Percentiles rank a stretch among this genome's conserved stretches.
phyloP scores from a whole-genome alignment of 2,797 vertebrate species.

The Mareca penelope region DNA sequence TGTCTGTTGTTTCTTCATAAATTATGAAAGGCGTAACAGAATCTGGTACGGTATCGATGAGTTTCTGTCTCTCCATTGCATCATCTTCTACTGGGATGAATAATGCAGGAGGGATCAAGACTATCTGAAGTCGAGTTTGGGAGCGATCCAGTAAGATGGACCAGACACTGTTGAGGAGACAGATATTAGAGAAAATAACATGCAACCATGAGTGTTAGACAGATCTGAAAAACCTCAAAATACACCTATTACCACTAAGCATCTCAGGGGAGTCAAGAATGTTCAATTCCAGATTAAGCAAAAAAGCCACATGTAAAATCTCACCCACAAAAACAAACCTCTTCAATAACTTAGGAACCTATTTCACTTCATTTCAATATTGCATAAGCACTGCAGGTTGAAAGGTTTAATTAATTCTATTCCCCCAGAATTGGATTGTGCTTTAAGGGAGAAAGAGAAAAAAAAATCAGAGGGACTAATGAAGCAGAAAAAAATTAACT shows the following conservation, averaged over 20 bases:
- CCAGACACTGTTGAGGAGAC: constrained; percentile 78
- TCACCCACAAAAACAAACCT: constrained; percentile 40
- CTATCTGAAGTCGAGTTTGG: constrained; percentile 85
- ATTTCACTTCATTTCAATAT: constrained; percentile 46
- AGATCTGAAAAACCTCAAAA: constrained; percentile 4
- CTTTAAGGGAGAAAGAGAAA: constrained; percentile 36
- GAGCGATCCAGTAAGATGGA: constrained; percentile 83
- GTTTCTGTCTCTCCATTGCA: constrained; percentile 80
- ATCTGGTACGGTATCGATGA: constrained; percentile 79
- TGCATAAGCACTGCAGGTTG: constrained; percentile 56
- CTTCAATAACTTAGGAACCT: neutral
- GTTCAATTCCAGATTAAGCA: constrained; percentile 7
- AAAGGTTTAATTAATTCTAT: constrained; percentile 57
- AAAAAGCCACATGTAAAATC: constrained; percentile 27
- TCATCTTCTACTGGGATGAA: constrained; percentile 83
- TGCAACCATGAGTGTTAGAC: neutral
- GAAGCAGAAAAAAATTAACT: neutral
- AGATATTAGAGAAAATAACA: constrained; percentile 57
- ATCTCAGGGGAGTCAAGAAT: neutral
- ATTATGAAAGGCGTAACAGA: constrained; percentile 81
- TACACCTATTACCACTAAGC: neutral
- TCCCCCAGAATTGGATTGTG: constrained; percentile 15
- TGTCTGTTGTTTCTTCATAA: constrained; percentile 84
- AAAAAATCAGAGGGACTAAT: constrained; percentile 33
- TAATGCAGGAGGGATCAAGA: constrained; percentile 81